Base-by-base conservation (phyloP, 2,888 invertebrate genomes). In the Cepaea hortensis region DNA sequence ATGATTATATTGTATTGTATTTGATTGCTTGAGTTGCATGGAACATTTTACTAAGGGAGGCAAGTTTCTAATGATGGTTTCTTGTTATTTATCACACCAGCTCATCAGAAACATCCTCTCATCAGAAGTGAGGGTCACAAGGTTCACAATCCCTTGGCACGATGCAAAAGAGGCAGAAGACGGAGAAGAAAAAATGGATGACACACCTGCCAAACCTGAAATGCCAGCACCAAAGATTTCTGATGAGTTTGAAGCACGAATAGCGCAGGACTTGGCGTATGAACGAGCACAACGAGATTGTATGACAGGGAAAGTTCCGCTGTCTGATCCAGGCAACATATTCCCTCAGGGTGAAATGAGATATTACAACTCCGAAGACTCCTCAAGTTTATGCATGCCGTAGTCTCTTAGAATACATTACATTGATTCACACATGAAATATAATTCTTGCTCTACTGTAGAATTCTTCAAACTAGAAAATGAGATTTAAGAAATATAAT, bases 101-200 rank as follows among this genome's bases (percentile, higher is more conserved):
- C 95, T 96, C 20, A 96, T 96, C 76, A 95, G 97, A 90, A 97
- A 97, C 94, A 97, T 97, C 88, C 94, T 97, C 68, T 98, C 97
- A 0, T 97, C 97, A 3, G 97, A 98, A 95, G 99, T 99, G 0
- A 96, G 99, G 92, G 99, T 99, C 4, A 99, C 99, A 4, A 96
- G 97, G 90, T 99, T 99, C 94, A 98, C 98, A 95, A 99, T 99
- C 83, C 98, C 99, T 93, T 99, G 99, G 99, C 98, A 95, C 50
- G 84, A 85, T 62, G 76, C 76, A n/a, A 85, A 85, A 81, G 55
- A 55, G 55, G 55, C 23, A 73, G 76, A 55, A 65, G 85, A 80
- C 55, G 77, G 65, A n/a, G 82, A 86, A 65, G 85, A 85, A 70
- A 87, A 87, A 23, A 87, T 87, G 87, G 84, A 84, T 18, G 87